Percentiles rank a stretch among this genome's conserved stretches.
phyloP scores from a whole-genome alignment of 2,113 vertebrate species.

The Calidris pugnax region DNA sequence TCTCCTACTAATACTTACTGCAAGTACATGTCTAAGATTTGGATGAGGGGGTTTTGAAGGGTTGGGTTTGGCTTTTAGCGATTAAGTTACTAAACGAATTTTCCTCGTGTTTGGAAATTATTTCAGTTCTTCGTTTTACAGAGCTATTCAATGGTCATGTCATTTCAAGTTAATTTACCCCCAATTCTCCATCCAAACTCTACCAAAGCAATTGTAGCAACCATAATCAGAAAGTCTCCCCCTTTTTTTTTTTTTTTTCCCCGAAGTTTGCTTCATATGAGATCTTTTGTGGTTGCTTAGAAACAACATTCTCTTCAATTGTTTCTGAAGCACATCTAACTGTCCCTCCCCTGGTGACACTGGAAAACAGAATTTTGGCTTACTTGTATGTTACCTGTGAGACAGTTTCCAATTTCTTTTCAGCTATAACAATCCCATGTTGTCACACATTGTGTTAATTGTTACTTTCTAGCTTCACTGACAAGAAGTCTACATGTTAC shows the following conservation, averaged over 20 bases:
- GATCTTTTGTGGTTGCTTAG: background rate
- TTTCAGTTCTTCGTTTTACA: background rate
- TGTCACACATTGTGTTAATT: background rate
- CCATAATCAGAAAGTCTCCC: background rate
- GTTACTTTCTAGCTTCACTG: background rate
- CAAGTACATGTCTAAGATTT: background rate
- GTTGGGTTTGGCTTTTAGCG: background rate
- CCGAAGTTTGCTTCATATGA: background rate
- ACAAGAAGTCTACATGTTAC: background rate
- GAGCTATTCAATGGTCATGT: background rate
- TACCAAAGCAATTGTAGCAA: background rate
- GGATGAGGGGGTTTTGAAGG: rapidly evolving
- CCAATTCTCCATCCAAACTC: background rate
- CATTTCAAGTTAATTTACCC: background rate
- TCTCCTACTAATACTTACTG: background rate
- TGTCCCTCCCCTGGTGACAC: background rate
- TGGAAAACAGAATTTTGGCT: background rate
- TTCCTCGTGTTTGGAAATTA: background rate
- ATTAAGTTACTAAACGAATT: background rate
- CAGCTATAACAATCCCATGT: background rate
- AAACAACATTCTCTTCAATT: background rate
- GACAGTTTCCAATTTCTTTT: background rate
- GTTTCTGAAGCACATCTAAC: background rate
- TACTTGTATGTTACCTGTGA: background rate
- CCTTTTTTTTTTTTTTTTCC: background rate